Evolutionary conservation across 2,797 vertebrate species (phyloP), one percentile per base, ranked within the genome.

Genomic region (Sebastes hubbsi): DNA sequence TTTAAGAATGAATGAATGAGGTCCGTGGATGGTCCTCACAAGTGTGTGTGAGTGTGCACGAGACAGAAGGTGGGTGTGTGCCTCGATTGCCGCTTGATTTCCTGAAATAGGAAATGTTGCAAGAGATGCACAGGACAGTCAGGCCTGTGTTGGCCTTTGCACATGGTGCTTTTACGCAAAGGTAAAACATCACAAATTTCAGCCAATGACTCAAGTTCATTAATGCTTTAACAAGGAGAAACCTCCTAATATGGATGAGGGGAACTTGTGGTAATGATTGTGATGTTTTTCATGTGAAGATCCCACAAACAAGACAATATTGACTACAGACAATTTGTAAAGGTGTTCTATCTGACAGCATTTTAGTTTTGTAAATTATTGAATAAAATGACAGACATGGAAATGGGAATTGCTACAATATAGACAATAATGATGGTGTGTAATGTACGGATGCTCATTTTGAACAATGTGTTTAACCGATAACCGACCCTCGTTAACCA

Each of bases 71-170:
- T 80, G 82, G 68, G 79, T 61, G 80, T 87, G 76, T 77, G 70
- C 61, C 79, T 74, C 20, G 2, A 66, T 76, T 80, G 73, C 64
- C 62, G 61, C 73, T 87, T 36, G 42, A 77, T 88, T 93, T 88
- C 83, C 87, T 87, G 84, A 86, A 85, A 90, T 76, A 85, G 78
- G 83, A 88, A 90, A 87, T 85, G 80, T 85, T 82, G 82, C 87
- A 87, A 90, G 62, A 77, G 62, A 84, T 61, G 75, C 38, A 25
- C 30, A 66, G 77, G 86, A 82, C 75, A 87, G 75, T 27, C 2
- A 10, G 75, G n/a, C 42, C 38, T 59, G 24, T 77, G 72, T 83
- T 27, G 68, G 55, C 34, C 18, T 49, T 72, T 54, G 70, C 63
- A 83, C 78, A 64, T 25, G 8, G n/a, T 38, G 54, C 58, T 66